These are phyloP conservation scores for Parthenolecanium corni DNA, from an alignment of 2,888 invertebrate genomes.

Conservation along the genomic window DNA sequence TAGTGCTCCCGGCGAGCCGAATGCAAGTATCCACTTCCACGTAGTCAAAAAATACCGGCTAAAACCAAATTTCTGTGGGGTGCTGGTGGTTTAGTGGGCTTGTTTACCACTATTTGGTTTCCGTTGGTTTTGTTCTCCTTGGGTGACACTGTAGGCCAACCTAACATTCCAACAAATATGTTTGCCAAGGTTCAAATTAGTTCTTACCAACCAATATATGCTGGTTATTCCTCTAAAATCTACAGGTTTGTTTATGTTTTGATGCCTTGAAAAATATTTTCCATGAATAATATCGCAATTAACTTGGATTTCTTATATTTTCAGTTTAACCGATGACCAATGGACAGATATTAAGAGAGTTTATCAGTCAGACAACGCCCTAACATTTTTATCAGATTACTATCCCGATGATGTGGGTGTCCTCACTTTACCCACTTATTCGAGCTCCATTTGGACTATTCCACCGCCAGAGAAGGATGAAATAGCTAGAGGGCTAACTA, in stretches of 20 bases:
- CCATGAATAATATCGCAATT: no score
- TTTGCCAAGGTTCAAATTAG: constrained; percentile 73
- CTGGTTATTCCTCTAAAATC: constrained; percentile 71
- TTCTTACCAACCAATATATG: constrained; percentile 83
- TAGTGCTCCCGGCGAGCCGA: constrained; percentile 76
- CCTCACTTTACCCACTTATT: constrained; percentile 68
- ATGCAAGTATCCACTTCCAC: constrained; percentile 78
- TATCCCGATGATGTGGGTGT: constrained; percentile 69
- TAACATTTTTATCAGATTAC: constrained; percentile 79
- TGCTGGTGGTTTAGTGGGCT: constrained; percentile 69
- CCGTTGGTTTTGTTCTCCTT: constrained; percentile 92
- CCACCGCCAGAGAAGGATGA: constrained; percentile 78
- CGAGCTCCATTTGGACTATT: constrained; percentile 84
- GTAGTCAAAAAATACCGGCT: constrained; percentile 71
- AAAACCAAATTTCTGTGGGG: constrained; percentile 82
- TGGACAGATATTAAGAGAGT: constrained; percentile 49
- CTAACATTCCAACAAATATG: constrained; percentile 77
- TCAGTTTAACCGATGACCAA: constrained; percentile 50
- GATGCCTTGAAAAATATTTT: no score
- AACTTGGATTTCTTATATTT: no score
- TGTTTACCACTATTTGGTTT: constrained; percentile 94
- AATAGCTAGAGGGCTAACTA: constrained; percentile 41
- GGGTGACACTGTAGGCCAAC: constrained; percentile 78
- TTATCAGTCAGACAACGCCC: constrained; percentile 55
- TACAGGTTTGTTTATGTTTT: constrained; percentile 38